phyloP scores from a whole-genome alignment of 2,888 invertebrate species.

The Polyploca ridens region DNA sequence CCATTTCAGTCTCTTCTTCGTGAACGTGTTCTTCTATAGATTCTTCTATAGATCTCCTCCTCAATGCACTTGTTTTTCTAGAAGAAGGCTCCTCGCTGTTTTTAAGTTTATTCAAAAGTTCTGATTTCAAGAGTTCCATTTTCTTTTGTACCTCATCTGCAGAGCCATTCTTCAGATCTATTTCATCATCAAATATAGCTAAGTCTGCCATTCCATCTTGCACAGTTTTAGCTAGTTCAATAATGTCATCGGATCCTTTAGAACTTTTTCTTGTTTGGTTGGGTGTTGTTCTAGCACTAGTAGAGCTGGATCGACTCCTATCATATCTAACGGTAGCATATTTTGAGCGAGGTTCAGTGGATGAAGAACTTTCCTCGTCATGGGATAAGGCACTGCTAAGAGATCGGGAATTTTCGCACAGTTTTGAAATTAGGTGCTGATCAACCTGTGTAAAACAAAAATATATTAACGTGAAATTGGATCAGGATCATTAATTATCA shows the following conservation, averaged over 20 bases:
- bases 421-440: slow-evolving; percentile 61
- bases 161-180: slow-evolving; percentile 47
- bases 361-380: slow-evolving; percentile 72
- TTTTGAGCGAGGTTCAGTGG: slow-evolving; percentile 65
- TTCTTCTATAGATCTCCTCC: slow-evolving; percentile 65
- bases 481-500: not conserved
- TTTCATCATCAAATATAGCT: slow-evolving; percentile 65
- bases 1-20: slow-evolving; percentile 53
- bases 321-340: slow-evolving; percentile 34
- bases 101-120: slow-evolving; percentile 73
- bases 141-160: slow-evolving; percentile 66
- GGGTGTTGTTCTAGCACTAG: slow-evolving; percentile 61
- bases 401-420: slow-evolving; percentile 70
- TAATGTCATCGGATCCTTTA: slow-evolving; percentile 71
- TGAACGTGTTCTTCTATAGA: slow-evolving; percentile 67
- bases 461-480: not conserved
- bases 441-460: slow-evolving; percentile 55
- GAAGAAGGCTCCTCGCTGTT: slow-evolving; percentile 38
- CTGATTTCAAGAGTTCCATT: slow-evolving; percentile 70
- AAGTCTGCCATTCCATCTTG: slow-evolving; percentile 83
- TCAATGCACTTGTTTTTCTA: slow-evolving; percentile 62
- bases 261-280: slow-evolving; percentile 62
- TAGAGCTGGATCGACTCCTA: slow-evolving; percentile 62
- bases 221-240: slow-evolving; percentile 81
- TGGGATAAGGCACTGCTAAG: slow-evolving; percentile 71